phyloP scores from a whole-genome alignment of 2,888 invertebrate genomes.

The Argyresthia goedartella region DNA sequence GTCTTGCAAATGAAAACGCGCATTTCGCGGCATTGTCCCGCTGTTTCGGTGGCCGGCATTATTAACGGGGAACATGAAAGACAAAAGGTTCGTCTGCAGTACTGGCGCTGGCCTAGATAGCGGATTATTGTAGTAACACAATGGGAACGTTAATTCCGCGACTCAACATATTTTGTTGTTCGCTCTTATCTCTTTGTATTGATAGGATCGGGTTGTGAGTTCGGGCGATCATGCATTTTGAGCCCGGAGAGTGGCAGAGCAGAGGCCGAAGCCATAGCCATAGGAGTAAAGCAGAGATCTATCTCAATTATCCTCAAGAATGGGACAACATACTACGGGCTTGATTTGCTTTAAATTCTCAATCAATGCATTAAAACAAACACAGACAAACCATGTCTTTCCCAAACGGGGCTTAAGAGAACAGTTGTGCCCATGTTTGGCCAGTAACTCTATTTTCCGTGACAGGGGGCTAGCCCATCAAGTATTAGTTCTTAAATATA shows the following conservation, averaged over 20 bases:
- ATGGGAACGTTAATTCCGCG: constrained; percentile 69
- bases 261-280: not conserved
- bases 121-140: constrained; percentile 71
- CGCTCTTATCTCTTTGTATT: constrained; percentile 63
- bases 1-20: constrained; percentile 72
- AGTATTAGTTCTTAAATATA: too few relatives aligned
- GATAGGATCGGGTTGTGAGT: constrained; percentile 34
- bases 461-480: too few relatives aligned
- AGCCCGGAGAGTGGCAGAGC: constrained; percentile 5
- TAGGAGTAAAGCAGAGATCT: too few relatives aligned
- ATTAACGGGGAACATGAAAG: constrained; percentile 72
- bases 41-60: constrained; percentile 71
- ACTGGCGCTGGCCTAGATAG: constrained; percentile 71
- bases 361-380: too few relatives aligned
- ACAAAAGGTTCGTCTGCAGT: constrained; percentile 71
- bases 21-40: constrained; percentile 71
- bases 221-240: not conserved
- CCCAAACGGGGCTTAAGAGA: too few relatives aligned
- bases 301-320: too few relatives aligned
- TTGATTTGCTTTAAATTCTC: too few relatives aligned
- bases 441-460: too few relatives aligned
- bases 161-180: constrained; percentile 67
- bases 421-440: too few relatives aligned
- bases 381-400: too few relatives aligned
- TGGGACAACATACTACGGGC: too few relatives aligned